Evolutionary conservation across 2,113 vertebrate species (phyloP), one percentile per base, ranked within the genome.

Genomic region (Sardina pilchardus): DNA sequence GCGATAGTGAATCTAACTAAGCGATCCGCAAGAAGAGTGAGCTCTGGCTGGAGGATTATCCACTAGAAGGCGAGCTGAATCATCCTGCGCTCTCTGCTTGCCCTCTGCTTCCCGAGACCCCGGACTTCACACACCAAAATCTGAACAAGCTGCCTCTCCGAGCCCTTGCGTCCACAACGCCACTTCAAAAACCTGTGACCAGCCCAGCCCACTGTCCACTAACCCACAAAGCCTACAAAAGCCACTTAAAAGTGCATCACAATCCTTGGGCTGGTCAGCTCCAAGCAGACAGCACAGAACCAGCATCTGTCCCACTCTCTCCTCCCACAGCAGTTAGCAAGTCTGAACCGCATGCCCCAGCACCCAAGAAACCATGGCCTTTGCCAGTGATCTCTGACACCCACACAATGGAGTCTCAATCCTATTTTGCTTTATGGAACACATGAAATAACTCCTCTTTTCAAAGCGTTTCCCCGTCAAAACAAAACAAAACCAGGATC

Each of bases 11-110:
- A 16, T 71, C 63, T 71, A 26, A 71, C 63, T 71, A 71, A 71
- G 63, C 8, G 63, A 71, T 30, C n/a, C n/a, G 21, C 45, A 43
- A 85, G 59, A 81, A 82, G 56, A 84, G 80, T 71, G 82, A 88
- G 50, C 71, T 82, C 81, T 83, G 85, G 85, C 43, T 84, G 86
- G 59, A 71, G 84, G 81, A 85, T 87, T 82, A 85, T 85, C 84
- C 87, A 78, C 26, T 75, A 24, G 19, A 42, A 42, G 80, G 10
- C 81, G 81, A 42, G 53, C n/a, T 30, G 48, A 19, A 43, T 39
- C 50, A 45, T 63, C 24, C 42, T 30, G n/a, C n/a, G 14, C n/a
- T 36, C 87, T 17, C 89, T 86, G 30, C 56, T 42, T 19, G 71
- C 42, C 43, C 47, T 39, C 50, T 14, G 36, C 24, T 53, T 53